A percentile compares a stretch with the other conserved stretches of the same genome.
These are phyloP conservation scores for Dendrocincla fuliginosa DNA, from an alignment of 2,797 vertebrate species.

Conservation along the genomic window DNA sequence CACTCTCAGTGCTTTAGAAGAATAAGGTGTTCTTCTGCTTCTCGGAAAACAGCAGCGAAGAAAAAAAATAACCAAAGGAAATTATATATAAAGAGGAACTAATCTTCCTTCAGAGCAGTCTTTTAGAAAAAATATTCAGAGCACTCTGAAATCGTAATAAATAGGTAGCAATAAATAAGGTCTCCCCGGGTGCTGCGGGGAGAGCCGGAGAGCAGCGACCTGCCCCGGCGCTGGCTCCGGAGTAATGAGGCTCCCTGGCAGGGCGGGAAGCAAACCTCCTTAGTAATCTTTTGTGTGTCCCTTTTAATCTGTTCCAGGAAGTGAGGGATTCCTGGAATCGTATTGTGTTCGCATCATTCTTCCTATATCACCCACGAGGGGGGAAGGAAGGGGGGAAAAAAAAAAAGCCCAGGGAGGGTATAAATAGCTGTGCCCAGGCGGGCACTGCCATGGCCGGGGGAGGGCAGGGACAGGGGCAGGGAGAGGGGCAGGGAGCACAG, in stretches of 20 bases:
- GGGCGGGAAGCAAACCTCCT: not conserved
- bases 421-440: constrained; percentile 5
- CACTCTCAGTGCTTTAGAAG: not conserved
- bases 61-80: not conserved
- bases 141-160: constrained; percentile 14
- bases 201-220: constrained; percentile 3
- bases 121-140: not conserved
- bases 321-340: constrained; percentile 77
- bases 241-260: constrained; percentile 13
- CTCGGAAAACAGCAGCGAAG: not conserved
- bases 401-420: not conserved
- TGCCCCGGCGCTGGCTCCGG: not conserved
- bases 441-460: not conserved
- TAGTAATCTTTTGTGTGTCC: constrained; percentile 76
- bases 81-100: not conserved
- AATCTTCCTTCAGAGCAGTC: not conserved
- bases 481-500: too few relatives aligned
- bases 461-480: not conserved
- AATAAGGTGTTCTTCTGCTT: not conserved
- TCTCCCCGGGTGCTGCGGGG: not conserved
- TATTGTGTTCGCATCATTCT: constrained; percentile 59
- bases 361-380: not conserved
- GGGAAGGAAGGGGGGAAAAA: not conserved
- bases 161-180: constrained; percentile 59
- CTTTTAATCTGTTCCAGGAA: constrained; percentile 80